Percentiles rank a stretch among this genome's conserved stretches.
Conservation (phyloP, 2,888 invertebrate genomes). For the Tricholauxania praeusta region DNA sequence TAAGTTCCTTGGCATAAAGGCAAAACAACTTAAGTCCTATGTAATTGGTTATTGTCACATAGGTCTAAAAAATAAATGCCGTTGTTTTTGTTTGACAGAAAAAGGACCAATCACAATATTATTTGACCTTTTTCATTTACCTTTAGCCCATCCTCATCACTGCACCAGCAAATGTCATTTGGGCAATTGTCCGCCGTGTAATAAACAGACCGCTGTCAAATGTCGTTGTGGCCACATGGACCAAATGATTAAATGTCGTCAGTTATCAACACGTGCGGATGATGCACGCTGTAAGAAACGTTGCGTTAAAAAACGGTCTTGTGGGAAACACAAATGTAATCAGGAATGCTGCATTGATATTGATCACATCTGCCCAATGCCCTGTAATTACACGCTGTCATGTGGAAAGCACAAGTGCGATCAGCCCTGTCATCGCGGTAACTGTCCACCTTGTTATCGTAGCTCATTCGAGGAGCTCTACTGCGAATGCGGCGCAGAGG, state of each 20-base stretch:
- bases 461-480: constrained; percentile 88
- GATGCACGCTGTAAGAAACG: constrained; percentile 89
- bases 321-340: constrained; percentile 92
- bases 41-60: no score
- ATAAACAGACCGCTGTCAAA: constrained; percentile 78
- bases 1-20: no score
- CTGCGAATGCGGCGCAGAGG: constrained; percentile 90
- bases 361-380: constrained; percentile 87
- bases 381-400: constrained; percentile 83
- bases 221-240: constrained; percentile 91
- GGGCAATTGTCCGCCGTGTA: constrained; percentile 84
- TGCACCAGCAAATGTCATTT: constrained; percentile 76
- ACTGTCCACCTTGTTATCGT: constrained; percentile 82
- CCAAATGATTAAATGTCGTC: constrained; percentile 82
- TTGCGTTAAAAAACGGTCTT: constrained; percentile 88
- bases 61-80: neutral
- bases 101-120: neutral
- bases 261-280: constrained; percentile 77
- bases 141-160: constrained; percentile 71
- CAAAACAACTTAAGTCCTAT: no score
- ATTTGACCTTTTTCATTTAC: neutral
- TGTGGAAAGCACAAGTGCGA: constrained; percentile 93
- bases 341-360: constrained; percentile 88
- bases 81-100: neutral
- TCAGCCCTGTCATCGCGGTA: constrained; percentile 89